Conservation (phyloP, 2,888 invertebrate genomes). For the Biston betularia region DNA sequence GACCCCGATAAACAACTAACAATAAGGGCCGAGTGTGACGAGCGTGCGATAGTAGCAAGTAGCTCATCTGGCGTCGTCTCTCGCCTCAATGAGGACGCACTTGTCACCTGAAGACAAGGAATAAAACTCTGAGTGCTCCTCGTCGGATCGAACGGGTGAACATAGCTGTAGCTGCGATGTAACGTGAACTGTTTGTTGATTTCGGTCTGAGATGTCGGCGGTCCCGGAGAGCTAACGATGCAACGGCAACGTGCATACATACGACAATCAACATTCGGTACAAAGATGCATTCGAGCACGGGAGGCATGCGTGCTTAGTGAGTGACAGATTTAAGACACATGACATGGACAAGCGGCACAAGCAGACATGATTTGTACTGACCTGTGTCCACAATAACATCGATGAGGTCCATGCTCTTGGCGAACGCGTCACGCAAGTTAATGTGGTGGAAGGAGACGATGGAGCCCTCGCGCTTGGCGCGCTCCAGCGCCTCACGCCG, state of each 20-base stretch:
- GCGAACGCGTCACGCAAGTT: constrained; percentile 99
- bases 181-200: constrained; percentile 77
- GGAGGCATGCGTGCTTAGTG: constrained; percentile 78
- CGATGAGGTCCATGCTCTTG: constrained; percentile 99
- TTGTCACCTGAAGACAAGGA: constrained; percentile 93
- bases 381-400: constrained; percentile 98
- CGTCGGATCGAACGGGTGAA: constrained; percentile 79
- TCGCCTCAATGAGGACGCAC: constrained; percentile 92
- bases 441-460: constrained; percentile 99
- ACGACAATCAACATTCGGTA: constrained; percentile 77
- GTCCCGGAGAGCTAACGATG: constrained; percentile 83
- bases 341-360: constrained; percentile 79
- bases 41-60: constrained; percentile 82
- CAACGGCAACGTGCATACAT: constrained; percentile 79
- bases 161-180: constrained; percentile 85
- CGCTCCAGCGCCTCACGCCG: constrained; percentile 98
- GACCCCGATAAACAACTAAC: constrained; percentile 78
- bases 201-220: constrained; percentile 76
- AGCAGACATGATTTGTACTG: constrained; percentile 80
- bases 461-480: constrained; percentile 98
- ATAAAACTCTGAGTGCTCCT: constrained; percentile 85
- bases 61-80: constrained; percentile 88
- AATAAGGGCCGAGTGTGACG: constrained; percentile 79
- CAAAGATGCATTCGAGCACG: constrained; percentile 70
- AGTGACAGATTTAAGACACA: constrained; percentile 70